Percentiles rank a stretch among this genome's conserved stretches.
Evolutionary conservation across 2,888 invertebrate genomes (phyloP).

Genomic region (Polietes domitor): DNA sequence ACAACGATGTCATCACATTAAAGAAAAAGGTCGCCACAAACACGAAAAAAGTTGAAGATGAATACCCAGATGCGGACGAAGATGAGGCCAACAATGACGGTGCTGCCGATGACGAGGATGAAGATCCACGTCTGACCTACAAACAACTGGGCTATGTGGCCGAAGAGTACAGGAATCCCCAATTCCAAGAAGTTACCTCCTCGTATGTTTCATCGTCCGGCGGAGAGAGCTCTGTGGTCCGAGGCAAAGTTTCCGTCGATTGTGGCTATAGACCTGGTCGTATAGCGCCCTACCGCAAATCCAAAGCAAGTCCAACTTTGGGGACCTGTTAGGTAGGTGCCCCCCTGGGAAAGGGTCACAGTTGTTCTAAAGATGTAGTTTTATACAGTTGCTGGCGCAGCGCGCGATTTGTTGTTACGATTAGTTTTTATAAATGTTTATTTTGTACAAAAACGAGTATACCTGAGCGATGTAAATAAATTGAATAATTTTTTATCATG

Average conservation of each 20-base stretch:
- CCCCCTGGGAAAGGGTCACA: too few species aligned
- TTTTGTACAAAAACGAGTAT: neutral
- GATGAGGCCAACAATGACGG: slow-evolving; percentile 72
- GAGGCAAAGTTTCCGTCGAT: slow-evolving; percentile 70
- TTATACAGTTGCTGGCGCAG: slow-evolving; percentile 32
- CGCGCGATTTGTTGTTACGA: slow-evolving; percentile 29
- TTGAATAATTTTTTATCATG: neutral
- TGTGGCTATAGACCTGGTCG: slow-evolving; percentile 76
- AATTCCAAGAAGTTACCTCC: slow-evolving; percentile 69
- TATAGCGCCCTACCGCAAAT: slow-evolving; percentile 70
- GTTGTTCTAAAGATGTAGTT: slow-evolving; percentile 33
- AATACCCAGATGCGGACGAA: slow-evolving; percentile 67
- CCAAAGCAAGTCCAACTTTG: neutral
- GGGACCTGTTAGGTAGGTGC: neutral
- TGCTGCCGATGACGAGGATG: slow-evolving; percentile 62
- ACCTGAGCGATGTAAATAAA: neutral
- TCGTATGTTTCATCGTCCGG: neutral
- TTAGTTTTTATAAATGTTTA: neutral
- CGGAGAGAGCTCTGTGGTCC: slow-evolving; percentile 15
- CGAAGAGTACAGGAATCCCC: slow-evolving; percentile 78
- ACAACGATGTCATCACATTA: slow-evolving; percentile 82
- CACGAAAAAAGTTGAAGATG: slow-evolving; percentile 55
- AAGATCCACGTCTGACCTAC: slow-evolving; percentile 77
- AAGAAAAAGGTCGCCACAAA: slow-evolving; percentile 73
- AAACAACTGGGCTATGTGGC: slow-evolving; percentile 81